Base-by-base conservation (phyloP, 2,888 invertebrate species). In the Megalurothrips usitatus region DNA sequence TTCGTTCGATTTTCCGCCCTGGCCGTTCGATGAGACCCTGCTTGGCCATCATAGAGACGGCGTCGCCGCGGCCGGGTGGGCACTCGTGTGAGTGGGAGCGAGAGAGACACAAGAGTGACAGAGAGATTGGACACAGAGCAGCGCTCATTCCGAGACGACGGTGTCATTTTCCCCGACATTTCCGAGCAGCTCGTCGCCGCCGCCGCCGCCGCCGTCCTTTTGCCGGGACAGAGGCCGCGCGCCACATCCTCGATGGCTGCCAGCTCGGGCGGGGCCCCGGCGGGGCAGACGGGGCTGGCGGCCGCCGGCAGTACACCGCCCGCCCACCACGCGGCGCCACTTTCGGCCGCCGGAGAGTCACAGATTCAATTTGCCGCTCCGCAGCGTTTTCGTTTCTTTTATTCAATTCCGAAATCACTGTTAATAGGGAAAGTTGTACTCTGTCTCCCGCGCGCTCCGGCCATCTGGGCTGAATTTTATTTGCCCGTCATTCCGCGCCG, bases 351-450 rank as follows among this genome's bases (percentile, higher is more conserved):
- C n/a, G n/a, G n/a, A n/a, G 58, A 58, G 58, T 58, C 58, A 58
- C 58, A 75, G 68, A 75, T 75, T 75, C 68, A 75, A 75, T 75
- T 75, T 75, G 68, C 68, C 68, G 68, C 68, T 10, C 12, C 68
- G 68, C 23, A 26, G 68, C 68, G 68, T 75, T 43, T 12, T 10
- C 68, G 23, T 26, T 75, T 75, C 68, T 75, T 75, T 75, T 26
- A 75, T 75, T 75, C 68, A 75, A 75, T 75, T 75, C 68, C 68
- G 23, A 75, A 75, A 75, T 75, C 68, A 75, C 68, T 75, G 68
- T 75, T 75, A 75, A 75, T 75, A 75, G 68, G 68, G 68, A 75
- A 75, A 75, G 68, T 75, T 75, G 68, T 43, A 43, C 34, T 6
- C 34, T 43, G 34, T 43, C 34, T 43, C 34, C 26, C 68, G 23